These are phyloP conservation scores for Allolobophora icterica DNA, from an alignment of 2,888 invertebrate genomes.

Conservation along the genomic window DNA sequence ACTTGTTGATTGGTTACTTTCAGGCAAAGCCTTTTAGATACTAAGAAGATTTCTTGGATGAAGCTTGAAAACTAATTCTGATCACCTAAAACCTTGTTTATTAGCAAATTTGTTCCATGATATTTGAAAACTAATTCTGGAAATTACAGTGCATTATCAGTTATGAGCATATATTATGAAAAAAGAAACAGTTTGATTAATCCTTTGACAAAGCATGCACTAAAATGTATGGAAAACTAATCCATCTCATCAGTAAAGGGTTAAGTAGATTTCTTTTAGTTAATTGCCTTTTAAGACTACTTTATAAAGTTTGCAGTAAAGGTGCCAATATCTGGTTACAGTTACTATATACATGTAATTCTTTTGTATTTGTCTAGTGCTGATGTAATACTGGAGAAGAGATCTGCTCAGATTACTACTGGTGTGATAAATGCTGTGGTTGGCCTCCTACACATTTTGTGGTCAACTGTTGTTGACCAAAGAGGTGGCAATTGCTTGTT, in stretches of 20 bases:
- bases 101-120: not conserved
- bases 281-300: not conserved
- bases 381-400: not conserved
- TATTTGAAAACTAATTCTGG: not conserved
- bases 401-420: conserved; percentile 7
- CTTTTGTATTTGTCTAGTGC: not conserved
- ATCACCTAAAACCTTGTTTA: too few species aligned
- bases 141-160: not conserved
- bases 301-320: not conserved
- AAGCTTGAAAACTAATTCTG: not conserved
- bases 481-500: not conserved
- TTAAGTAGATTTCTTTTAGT: not conserved
- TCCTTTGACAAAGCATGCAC: too few species aligned
- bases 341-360: not conserved
- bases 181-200: not conserved
- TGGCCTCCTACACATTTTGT: not conserved
- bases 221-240: too few species aligned
- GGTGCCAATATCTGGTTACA: not conserved
- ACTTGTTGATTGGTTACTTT: not conserved
- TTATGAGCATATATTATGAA: not conserved
- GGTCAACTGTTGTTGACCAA: conserved; percentile 29
- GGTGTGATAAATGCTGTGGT: not conserved
- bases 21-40: not conserved
- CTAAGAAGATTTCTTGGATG: not conserved
- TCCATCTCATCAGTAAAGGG: too few species aligned